Conservation (phyloP, 2,113 vertebrate genomes). For the Dissostichus mawsoni region DNA sequence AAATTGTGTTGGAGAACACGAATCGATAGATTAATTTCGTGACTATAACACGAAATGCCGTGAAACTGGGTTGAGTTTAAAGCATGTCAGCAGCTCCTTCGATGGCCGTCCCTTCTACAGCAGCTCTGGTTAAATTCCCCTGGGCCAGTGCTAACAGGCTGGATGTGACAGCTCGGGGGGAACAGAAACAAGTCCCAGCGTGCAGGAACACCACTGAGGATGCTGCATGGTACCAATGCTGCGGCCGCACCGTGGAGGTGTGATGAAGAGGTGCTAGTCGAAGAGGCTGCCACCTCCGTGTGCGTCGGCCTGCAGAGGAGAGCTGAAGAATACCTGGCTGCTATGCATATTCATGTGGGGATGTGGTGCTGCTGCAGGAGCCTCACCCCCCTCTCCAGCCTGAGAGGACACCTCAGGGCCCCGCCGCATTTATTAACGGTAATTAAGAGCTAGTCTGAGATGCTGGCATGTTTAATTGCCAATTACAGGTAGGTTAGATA, state of each 20-base stretch:
- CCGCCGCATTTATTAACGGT: constrained; percentile 80
- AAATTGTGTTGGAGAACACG: too few relatives aligned
- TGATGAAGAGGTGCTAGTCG: constrained; percentile 48
- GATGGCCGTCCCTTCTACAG: constrained; percentile 57
- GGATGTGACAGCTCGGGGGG: constrained; percentile 73
- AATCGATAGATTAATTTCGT: too few relatives aligned
- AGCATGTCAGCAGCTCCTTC: constrained; percentile 53
- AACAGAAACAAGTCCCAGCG: constrained; percentile 67
- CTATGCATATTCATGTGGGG: constrained; percentile 81
- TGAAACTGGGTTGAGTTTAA: background rate
- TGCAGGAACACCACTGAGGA: constrained; percentile 57
- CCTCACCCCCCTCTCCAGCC: constrained; percentile 45
- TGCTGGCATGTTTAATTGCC: constrained; percentile 82
- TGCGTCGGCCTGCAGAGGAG: constrained; percentile 37
- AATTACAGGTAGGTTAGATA: constrained; percentile 81
- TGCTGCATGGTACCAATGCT: constrained; percentile 36
- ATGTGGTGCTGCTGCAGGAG: constrained; percentile 52
- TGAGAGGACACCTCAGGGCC: constrained; percentile 70
- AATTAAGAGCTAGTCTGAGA: constrained; percentile 84
- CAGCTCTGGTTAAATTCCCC: constrained; percentile 65
- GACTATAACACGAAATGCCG: too few relatives aligned
- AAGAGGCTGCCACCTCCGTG: constrained; percentile 45
- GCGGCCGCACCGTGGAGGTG: constrained; percentile 31
- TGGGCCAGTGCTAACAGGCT: constrained; percentile 67
- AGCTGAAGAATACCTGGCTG: constrained; percentile 45